Percentiles rank a stretch among this genome's conserved stretches.
Conservation (phyloP, 1,140 invertebrate species). For the Brachionus rubens region DNA sequence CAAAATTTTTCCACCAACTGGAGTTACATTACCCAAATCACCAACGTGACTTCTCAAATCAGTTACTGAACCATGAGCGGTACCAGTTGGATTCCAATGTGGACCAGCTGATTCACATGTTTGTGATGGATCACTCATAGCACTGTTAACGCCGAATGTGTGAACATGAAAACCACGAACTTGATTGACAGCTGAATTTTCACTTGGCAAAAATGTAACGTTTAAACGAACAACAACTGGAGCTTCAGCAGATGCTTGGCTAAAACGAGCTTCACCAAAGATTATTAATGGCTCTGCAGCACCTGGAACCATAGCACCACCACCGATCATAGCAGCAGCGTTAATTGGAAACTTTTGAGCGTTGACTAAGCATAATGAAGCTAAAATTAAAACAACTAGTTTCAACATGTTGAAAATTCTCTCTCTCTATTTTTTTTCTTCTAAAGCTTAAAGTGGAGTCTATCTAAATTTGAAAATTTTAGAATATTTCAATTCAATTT, state of each 20-base stretch:
- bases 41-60: conserved; percentile 71
- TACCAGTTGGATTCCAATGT: conserved; percentile 85
- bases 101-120: conserved; percentile 67
- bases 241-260: neutral
- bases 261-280: conserved; percentile 29
- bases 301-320: neutral
- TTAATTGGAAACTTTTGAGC: conserved; percentile 29
- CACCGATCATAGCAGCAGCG: conserved; percentile 10
- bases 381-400: conserved; percentile 24
- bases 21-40: conserved; percentile 85
- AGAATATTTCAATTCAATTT: neutral
- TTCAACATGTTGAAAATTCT: conserved; percentile 38
- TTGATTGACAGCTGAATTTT: neutral
- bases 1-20: conserved; percentile 69
- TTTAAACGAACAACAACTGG: conserved; percentile 18
- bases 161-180: conserved; percentile 95
- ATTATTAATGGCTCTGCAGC: neutral
- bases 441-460: conserved; percentile 11
- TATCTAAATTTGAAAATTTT: neutral
- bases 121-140: conserved; percentile 64
- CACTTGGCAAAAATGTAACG: conserved; percentile 19
- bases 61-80: conserved; percentile 77
- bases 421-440: no score
- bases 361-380: neutral
- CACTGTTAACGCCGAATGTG: conserved; percentile 85